Evolutionary conservation across 2,888 invertebrate genomes (phyloP), one percentile per base, ranked within the genome.

Genomic region (Volucella bombylans): DNA sequence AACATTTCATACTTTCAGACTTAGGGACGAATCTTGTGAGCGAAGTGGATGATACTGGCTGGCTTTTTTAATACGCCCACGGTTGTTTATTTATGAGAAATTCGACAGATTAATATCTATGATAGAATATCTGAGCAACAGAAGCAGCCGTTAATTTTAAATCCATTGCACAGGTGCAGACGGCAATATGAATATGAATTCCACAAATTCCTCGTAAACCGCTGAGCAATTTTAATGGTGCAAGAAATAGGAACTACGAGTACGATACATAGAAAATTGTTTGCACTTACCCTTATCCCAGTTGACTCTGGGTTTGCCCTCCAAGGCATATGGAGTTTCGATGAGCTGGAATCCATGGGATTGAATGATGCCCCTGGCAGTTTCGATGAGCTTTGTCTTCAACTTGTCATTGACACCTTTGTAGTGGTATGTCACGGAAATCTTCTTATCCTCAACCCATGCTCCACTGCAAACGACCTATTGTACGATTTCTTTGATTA

Each of bases 401-500:
- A 93, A 90, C 86, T 94, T 93, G 74, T 93, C 92, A 15, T 95
- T 95, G 2, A 95, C 94, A 88, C 95, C 95, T 59, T 95, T 93
- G 90, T 95, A 96, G 89, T 95, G 96, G 91, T 95, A 95, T 59
- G 95, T 95, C 74, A 96, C 92, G 6, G 95, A 92, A 6, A 95
- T 94, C 59, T 95, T 95, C 90, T 96, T 96, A 89, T 95, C 95
- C 89, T 96, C 96, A 1, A 96, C 95, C 95, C 96, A 96, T 11
- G 95, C 95, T 55, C 95, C 95, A 79, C 95, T 94, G 87, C 92
- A 93, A 87, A 95, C 95, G 1, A 95, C 93, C 94, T 94, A 43
- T 39, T 61, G 6, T 38, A 18, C 15, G 49, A 45, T 39, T 12
- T n/a, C 0, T 8, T 39, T 45, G 31, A 31, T 31, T n/a, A 23